Evolutionary conservation across 2,888 invertebrate genomes (phyloP).

Genomic region (Lepidochrysops patricia): DNA sequence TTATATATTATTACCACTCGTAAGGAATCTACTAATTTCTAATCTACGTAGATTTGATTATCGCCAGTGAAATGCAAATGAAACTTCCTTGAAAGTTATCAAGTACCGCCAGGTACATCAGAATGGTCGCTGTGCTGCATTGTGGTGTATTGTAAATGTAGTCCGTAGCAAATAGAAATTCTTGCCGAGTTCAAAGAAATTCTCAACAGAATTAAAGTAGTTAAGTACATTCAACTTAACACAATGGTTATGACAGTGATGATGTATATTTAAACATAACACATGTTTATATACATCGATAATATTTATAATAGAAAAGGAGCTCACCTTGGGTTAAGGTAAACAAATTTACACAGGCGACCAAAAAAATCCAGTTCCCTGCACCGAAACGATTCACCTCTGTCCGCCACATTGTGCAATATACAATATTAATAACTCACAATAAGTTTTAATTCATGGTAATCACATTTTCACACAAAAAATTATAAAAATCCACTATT

Average conservation of each 20-base stretch:
- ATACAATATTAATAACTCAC: conserved; percentile 54
- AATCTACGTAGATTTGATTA: neutral
- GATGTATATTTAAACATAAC: neutral
- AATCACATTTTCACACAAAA: conserved; percentile 70
- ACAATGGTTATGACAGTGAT: no score
- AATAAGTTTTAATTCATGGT: conserved; percentile 66
- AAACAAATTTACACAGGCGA: conserved; percentile 65
- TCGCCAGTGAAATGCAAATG: neutral
- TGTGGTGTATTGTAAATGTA: no score
- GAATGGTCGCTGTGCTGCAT: neutral
- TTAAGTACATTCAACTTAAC: neutral
- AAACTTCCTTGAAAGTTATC: neutral
- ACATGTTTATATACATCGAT: conserved; percentile 30
- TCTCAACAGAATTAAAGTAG: neutral
- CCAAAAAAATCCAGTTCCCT: conserved; percentile 69
- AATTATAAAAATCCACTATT: conserved; percentile 39
- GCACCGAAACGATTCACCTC: conserved; percentile 60
- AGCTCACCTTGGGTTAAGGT: conserved; percentile 70
- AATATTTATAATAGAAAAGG: conserved; percentile 54
- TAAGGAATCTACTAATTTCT: no score
- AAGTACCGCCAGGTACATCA: no score
- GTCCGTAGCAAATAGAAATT: neutral
- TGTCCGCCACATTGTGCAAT: conserved; percentile 64
- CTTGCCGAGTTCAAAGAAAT: neutral
- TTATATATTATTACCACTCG: no score